Percentiles rank a stretch among this genome's conserved stretches.
Conservation (phyloP, 2,888 invertebrate species). For the Cosmia trapezina region DNA sequence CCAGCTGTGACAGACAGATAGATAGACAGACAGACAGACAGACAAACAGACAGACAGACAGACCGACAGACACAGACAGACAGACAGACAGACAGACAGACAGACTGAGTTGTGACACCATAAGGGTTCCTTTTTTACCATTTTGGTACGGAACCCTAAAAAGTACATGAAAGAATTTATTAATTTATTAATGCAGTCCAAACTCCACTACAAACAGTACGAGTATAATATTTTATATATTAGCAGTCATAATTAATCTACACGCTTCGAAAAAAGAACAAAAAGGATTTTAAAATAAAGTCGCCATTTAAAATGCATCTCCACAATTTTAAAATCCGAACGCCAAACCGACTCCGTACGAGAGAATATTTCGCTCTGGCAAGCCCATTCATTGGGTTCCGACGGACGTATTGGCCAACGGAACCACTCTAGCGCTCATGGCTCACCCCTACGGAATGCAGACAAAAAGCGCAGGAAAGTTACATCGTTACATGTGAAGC, state of each 20-base stretch:
- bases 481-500: slow-evolving; percentile 50
- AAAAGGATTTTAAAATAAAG: background rate
- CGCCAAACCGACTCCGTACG: slow-evolving; percentile 43
- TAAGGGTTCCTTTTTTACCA: too few relatives aligned
- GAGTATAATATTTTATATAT: background rate
- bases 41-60: too few relatives aligned
- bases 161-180: too few relatives aligned
- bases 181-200: background rate
- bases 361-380: slow-evolving; percentile 60
- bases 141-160: too few relatives aligned
- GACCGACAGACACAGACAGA: too few relatives aligned
- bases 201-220: background rate
- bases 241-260: background rate
- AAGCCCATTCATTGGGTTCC: slow-evolving; percentile 60
- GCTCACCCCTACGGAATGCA: slow-evolving; percentile 55
- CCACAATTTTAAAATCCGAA: slow-evolving; percentile 53
- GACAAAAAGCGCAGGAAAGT: slow-evolving; percentile 53
- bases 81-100: too few relatives aligned
- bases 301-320: slow-evolving; percentile 17
- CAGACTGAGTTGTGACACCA: too few relatives aligned
- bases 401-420: slow-evolving; percentile 60
- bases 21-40: too few relatives aligned
- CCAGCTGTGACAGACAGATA: too few relatives aligned
- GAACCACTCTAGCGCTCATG: slow-evolving; percentile 48
- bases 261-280: background rate